These are phyloP conservation scores for Crossocerus cetratus DNA, from an alignment of 2,888 invertebrate genomes.

Conservation along the genomic window DNA sequence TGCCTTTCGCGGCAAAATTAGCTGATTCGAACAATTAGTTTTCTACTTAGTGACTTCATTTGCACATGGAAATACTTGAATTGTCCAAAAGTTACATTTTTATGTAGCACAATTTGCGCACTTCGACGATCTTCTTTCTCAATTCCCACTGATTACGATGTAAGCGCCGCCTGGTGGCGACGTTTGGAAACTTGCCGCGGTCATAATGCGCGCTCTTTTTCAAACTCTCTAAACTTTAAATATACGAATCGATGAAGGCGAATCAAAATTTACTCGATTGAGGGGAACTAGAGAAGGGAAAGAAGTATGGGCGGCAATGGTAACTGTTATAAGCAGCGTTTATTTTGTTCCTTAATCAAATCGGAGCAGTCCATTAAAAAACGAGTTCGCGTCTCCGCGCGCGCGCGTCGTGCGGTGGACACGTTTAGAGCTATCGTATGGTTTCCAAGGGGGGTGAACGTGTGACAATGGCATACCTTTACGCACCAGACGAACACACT, in stretches of 20 bases:
- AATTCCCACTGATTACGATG: too few species aligned
- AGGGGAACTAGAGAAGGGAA: background rate
- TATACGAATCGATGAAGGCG: background rate
- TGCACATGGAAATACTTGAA: too few species aligned
- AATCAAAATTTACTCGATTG: background rate
- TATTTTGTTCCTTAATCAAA: slow-evolving; percentile 69
- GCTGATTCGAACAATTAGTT: too few species aligned
- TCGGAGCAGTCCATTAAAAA: slow-evolving; percentile 64
- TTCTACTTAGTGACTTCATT: too few species aligned
- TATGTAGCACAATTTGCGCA: too few species aligned
- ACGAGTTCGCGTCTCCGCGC: slow-evolving; percentile 47
- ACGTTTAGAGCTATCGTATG: slow-evolving; percentile 56
- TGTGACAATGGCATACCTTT: slow-evolving; percentile 14
- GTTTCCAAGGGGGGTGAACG: slow-evolving; percentile 7
- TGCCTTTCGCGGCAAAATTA: too few species aligned
- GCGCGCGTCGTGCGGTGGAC: slow-evolving; percentile 56
- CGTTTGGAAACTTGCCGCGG: too few species aligned
- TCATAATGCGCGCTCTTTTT: background rate
- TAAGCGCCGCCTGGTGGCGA: too few species aligned
- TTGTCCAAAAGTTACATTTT: too few species aligned
- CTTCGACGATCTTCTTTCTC: too few species aligned
- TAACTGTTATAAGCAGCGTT: slow-evolving; percentile 72
- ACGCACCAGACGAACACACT: slow-evolving; percentile 37
- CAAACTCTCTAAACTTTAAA: background rate
- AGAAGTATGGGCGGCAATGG: background rate